These are phyloP conservation scores for Boloria euphrosyne DNA, from an alignment of 2,888 invertebrate species.

Conservation along the genomic window DNA sequence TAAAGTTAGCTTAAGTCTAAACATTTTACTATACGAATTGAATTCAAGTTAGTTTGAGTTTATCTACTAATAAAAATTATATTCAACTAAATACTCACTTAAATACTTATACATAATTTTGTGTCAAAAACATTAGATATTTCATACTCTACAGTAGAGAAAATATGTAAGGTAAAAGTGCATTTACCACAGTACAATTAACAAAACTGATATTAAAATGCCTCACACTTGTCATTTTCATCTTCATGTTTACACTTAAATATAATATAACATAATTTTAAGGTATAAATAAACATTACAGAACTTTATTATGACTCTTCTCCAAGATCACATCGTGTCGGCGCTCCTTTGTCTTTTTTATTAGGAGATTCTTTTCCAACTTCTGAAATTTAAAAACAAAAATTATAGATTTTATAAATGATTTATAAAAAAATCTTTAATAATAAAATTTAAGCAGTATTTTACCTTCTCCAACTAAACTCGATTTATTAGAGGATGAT, in stretches of 20 bases:
- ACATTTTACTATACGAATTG: conserved; percentile 12
- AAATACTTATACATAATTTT: conserved; percentile 9
- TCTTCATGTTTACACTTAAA: conserved; percentile 7
- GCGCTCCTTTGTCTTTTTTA: conserved; percentile 52
- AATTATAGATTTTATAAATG: neutral
- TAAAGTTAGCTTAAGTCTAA: conserved; percentile 22
- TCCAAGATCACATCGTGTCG: conserved; percentile 58
- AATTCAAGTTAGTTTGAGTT: conserved; percentile 5
- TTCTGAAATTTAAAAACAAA: conserved; percentile 31
- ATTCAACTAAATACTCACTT: neutral
- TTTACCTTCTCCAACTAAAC: conserved; percentile 56
- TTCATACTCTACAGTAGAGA: conserved; percentile 12
- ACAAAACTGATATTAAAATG: conserved; percentile 7
- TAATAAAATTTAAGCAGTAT: conserved; percentile 11
- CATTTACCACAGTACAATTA: conserved; percentile 14
- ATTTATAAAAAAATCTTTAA: neutral
- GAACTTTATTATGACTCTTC: conserved; percentile 47
- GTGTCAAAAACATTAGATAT: conserved; percentile 10
- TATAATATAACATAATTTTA: neutral
- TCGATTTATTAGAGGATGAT: conserved; percentile 52
- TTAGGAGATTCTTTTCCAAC: conserved; percentile 55
- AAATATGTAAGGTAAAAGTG: conserved; percentile 17
- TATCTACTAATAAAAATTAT: conserved; percentile 7
- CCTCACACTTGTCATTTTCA: conserved; percentile 8
- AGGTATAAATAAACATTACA: conserved; percentile 3